These are phyloP conservation scores for Delia radicum DNA, from an alignment of 1,140 invertebrate species.

Conservation along the genomic window DNA sequence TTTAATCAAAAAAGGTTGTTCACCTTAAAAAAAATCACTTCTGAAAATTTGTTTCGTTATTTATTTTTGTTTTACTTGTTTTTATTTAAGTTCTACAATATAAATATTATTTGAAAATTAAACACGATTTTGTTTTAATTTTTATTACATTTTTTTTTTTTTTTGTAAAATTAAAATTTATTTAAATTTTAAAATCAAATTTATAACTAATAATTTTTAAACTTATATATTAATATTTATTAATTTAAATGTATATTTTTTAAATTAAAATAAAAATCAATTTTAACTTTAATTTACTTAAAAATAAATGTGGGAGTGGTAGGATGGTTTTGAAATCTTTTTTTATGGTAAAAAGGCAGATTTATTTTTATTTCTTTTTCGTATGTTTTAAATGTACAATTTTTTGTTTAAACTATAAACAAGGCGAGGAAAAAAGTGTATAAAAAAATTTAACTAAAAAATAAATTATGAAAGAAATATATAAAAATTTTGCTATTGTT, in stretches of 20 bases:
- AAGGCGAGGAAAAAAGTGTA: slow-evolving; percentile 16
- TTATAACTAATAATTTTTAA: slow-evolving; percentile 10
- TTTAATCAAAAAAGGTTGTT: too few species aligned
- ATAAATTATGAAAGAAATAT: slow-evolving; percentile 17
- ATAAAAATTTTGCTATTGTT: slow-evolving; percentile 14
- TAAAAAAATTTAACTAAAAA: slow-evolving; percentile 21
- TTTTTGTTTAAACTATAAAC: slow-evolving; percentile 8
- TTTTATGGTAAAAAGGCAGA: neutral
- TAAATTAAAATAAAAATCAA: neutral
- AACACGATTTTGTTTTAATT: neutral
- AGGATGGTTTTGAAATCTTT: neutral
- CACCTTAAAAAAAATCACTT: too few species aligned
- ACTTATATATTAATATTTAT: neutral
- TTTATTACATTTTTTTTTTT: neutral
- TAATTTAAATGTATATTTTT: too few species aligned
- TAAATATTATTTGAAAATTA: too few species aligned
- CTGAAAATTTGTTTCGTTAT: too few species aligned
- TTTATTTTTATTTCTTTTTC: slow-evolving; percentile 3
- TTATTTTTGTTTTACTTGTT: too few species aligned
- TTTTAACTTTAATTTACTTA: neutral
- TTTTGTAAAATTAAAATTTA: slow-evolving; percentile 9
- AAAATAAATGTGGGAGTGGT: neutral
- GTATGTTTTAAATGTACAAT: neutral
- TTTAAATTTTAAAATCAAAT: slow-evolving; percentile 2
- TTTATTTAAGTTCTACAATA: too few species aligned